These are phyloP conservation scores for Pheosia gnoma DNA, from an alignment of 2,888 invertebrate species.

Conservation along the genomic window DNA sequence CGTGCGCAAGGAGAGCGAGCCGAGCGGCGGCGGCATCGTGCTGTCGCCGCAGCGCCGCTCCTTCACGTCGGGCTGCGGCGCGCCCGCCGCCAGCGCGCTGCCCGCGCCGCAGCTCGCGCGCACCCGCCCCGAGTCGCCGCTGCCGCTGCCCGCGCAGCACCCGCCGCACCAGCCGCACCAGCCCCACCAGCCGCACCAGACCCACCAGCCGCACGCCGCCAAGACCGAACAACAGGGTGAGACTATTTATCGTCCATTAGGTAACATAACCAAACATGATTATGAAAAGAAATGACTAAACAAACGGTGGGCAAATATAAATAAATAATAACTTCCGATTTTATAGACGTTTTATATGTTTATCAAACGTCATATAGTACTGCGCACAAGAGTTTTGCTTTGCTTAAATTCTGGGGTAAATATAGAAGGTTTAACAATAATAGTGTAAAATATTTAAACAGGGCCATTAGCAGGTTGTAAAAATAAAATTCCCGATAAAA, in stretches of 20 bases:
- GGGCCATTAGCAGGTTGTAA: too few relatives aligned
- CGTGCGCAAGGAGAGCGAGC: constrained; percentile 91
- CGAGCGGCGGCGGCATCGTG: constrained; percentile 86
- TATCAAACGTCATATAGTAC: too few relatives aligned
- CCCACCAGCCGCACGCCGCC: constrained; percentile 25
- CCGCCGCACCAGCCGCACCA: constrained; percentile 31
- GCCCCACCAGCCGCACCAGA: constrained; percentile 19
- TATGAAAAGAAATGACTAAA: too few relatives aligned
- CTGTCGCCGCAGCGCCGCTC: constrained; percentile 93
- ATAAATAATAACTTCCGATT: too few relatives aligned
- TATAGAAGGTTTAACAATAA: too few relatives aligned
- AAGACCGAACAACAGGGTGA: constrained; percentile 58
- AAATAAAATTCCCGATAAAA: too few relatives aligned
- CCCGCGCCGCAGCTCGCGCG: constrained; percentile 80
- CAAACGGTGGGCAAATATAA: too few relatives aligned
- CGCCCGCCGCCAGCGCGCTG: constrained; percentile 81
- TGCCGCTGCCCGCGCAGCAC: constrained; percentile 39
- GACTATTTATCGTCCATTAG: not conserved
- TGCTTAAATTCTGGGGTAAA: too few relatives aligned
- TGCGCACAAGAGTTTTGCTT: too few relatives aligned
- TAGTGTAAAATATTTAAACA: too few relatives aligned
- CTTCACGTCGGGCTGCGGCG: constrained; percentile 94
- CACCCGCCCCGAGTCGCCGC: constrained; percentile 73
- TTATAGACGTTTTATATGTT: too few relatives aligned
- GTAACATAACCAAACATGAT: too few relatives aligned